Base-by-base conservation (phyloP, 2,113 vertebrate genomes). In the Micronycteris hirsuta region DNA sequence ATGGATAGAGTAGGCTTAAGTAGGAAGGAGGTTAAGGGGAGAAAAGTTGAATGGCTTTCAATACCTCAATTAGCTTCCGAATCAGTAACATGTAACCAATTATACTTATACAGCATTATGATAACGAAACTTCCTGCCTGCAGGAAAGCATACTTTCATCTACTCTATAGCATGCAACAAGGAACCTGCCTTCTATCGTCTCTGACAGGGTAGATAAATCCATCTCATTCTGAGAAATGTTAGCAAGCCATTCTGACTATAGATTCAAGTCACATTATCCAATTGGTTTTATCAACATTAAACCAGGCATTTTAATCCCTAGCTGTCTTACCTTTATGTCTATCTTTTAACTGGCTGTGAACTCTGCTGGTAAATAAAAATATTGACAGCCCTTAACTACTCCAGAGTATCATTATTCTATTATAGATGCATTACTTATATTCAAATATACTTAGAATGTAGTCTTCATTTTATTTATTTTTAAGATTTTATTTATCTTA, bases 381-480 rank as follows among this genome's bases (percentile, higher is more conserved):
- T 68, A 93, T 0, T 73, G 17, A 83, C 36, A 77, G 49, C 5
- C 3, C 5, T 20, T 81, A 89, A 96, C 8, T 81, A 89, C 52
- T 83, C 11, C 28, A 85, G 24, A 24, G 19, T 61, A 89, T 36
- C 78, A 93, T n/a, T 83, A 63, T 87, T 92, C 41, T 77, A 71
- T 31, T 88, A 20, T 38, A 89, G 38, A 81, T n/a, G 16, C 68
- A 52, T 86, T 26, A 94, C 56, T 94, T 70, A 93, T 11, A 73
- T 71, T 83, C 67, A 89, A 80, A 93, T 92, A 38, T 38, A 77
- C 10, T 45, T 92, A 85, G 0, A 90, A 90, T 86, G 0, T 43
- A 96, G 9, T 26, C 61, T 93, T 71, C 2, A 67, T 96, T 92
- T 90, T 86, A 97, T 28, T 61, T 61, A 61, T 63, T 63, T 63